Conservation (phyloP, 30 jellyfish, hydroid and myxozoan species). For the Hydractinia symbiolongicarpus region DNA sequence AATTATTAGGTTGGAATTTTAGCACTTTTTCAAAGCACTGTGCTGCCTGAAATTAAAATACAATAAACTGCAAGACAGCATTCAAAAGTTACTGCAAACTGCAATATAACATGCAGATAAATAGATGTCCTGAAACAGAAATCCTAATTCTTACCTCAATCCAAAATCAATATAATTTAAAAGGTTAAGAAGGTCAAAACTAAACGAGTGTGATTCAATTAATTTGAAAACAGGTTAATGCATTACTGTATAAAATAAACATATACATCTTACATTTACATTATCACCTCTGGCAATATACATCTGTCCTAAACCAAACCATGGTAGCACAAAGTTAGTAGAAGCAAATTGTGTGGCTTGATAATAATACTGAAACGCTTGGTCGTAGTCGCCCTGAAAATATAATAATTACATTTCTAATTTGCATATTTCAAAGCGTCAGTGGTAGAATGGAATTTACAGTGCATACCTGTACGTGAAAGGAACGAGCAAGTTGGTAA, state of each 20-base stretch:
- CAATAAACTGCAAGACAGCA: too few relatives aligned
- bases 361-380: slow-evolving; percentile 86
- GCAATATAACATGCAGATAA: not conserved
- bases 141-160: not conserved
- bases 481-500: slow-evolving; percentile 82
- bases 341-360: slow-evolving; percentile 97
- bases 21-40: slow-evolving; percentile 93
- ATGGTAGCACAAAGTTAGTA: slow-evolving; percentile 74
- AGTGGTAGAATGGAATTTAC: not conserved
- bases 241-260: not conserved
- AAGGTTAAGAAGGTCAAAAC: not conserved
- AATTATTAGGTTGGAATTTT: slow-evolving; percentile 72
- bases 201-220: not conserved
- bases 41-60: slow-evolving; percentile 57
- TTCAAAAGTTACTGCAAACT: too few relatives aligned
- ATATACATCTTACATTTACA: slow-evolving; percentile 40
- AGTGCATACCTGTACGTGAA: slow-evolving; percentile 77
- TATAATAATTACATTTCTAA: not conserved
- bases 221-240: not conserved
- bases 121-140: not conserved
- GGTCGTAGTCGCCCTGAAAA: slow-evolving; percentile 81
- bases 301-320: slow-evolving; percentile 98
- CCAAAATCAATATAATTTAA: too few relatives aligned
- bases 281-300: slow-evolving; percentile 91
- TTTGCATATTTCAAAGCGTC: not conserved